phyloP scores from a whole-genome alignment of 2,888 invertebrate species.

The Creontiades dilutus region DNA sequence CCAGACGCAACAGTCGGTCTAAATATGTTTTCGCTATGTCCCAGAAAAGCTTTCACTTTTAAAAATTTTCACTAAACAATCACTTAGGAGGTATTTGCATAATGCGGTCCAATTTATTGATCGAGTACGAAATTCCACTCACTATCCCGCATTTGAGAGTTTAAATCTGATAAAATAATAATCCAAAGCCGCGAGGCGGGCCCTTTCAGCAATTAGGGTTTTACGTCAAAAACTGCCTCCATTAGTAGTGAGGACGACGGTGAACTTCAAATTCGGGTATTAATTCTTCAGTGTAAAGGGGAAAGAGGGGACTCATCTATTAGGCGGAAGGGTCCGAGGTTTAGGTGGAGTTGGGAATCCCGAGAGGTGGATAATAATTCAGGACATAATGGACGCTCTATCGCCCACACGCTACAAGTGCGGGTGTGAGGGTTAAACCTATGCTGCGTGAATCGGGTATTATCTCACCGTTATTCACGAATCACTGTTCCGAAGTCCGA shows the following conservation, averaged over 20 bases:
- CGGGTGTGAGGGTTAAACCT: background rate
- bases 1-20: too few species aligned
- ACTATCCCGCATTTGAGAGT: background rate
- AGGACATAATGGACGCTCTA: conserved; percentile 10
- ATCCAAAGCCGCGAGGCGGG: background rate
- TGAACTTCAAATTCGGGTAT: background rate
- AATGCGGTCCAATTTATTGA: too few species aligned
- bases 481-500: background rate
- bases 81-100: too few species aligned
- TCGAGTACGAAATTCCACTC: too few species aligned
- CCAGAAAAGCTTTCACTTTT: too few species aligned
- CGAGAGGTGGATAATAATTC: conserved; percentile 24
- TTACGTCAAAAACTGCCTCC: background rate
- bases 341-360: background rate
- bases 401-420: background rate
- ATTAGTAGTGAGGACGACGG: background rate
- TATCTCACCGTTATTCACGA: background rate
- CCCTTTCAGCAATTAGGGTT: background rate
- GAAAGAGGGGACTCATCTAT: background rate
- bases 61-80: too few species aligned
- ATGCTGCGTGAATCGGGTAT: background rate
- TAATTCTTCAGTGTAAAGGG: background rate
- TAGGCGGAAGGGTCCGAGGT: background rate
- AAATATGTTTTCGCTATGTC: too few species aligned
- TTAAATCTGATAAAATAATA: conserved; percentile 7